These are phyloP conservation scores for Macrosteles quadrilineatus DNA, from an alignment of 1,140 invertebrate species.

Conservation along the genomic window DNA sequence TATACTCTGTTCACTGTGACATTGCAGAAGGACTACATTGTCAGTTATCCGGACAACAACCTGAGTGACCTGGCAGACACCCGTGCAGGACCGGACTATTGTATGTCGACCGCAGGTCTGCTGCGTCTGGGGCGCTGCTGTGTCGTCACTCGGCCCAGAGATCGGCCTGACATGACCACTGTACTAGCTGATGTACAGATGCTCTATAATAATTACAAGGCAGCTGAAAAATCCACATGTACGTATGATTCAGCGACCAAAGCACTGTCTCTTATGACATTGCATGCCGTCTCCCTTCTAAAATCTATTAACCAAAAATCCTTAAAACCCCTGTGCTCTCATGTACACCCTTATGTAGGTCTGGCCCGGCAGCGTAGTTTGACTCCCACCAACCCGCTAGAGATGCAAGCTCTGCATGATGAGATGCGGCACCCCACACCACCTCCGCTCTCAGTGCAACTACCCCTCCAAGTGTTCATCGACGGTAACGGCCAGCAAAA, in stretches of 20 bases:
- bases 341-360: neutral
- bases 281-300: neutral
- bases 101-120: slow-evolving; percentile 57
- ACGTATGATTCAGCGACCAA: neutral
- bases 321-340: too few species aligned
- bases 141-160: slow-evolving; percentile 55
- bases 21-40: slow-evolving; percentile 64
- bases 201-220: neutral
- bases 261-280: neutral
- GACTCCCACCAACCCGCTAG: slow-evolving; percentile 8
- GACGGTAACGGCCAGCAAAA: too few species aligned
- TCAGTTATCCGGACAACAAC: slow-evolving; percentile 50
- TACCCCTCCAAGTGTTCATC: too few species aligned
- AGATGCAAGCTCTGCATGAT: slow-evolving; percentile 20
- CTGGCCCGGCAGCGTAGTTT: slow-evolving; percentile 23
- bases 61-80: slow-evolving; percentile 55
- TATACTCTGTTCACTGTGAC: too few species aligned
- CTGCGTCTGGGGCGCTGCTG: slow-evolving; percentile 62
- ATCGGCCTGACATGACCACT: slow-evolving; percentile 65
- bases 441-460: neutral
- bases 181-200: slow-evolving; percentile 55
- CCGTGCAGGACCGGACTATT: slow-evolving; percentile 54
- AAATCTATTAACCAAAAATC: neutral
- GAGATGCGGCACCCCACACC: neutral
- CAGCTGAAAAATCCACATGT: neutral